phyloP scores from a whole-genome alignment of 2,888 invertebrate genomes.

The Helleia helle region DNA sequence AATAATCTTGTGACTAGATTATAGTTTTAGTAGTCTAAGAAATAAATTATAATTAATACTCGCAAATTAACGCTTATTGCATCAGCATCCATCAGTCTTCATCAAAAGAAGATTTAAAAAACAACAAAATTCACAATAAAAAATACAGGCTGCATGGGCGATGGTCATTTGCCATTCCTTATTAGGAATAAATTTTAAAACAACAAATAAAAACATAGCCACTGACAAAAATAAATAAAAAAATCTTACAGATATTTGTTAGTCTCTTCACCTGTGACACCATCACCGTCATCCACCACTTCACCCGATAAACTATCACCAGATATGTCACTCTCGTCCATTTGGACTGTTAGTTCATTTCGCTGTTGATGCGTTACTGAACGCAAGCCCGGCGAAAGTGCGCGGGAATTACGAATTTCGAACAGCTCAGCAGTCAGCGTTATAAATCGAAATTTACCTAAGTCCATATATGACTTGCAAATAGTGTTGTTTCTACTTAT shows the following conservation, averaged over 20 bases:
- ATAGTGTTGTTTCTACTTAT: conserved; percentile 2
- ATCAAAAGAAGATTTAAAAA: too few species aligned
- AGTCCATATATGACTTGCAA: conserved; percentile 16
- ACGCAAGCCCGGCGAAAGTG: conserved; percentile 33
- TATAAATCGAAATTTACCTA: conserved; percentile 22
- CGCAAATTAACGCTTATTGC: too few species aligned
- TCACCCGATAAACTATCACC: conserved; percentile 48
- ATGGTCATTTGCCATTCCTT: too few species aligned
- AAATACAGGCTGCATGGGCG: too few species aligned
- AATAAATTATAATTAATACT: too few species aligned
- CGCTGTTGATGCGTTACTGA: conserved; percentile 37
- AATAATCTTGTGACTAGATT: too few species aligned
- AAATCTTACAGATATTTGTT: conserved; percentile 20
- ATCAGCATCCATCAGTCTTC: too few species aligned
- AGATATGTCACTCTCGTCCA: conserved; percentile 33
- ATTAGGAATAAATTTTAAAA: too few species aligned
- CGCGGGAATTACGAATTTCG: conserved; percentile 25
- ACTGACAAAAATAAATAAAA: conserved; percentile 15
- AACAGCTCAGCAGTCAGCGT: conserved; percentile 25
- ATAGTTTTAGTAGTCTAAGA: too few species aligned
- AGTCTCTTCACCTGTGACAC: conserved; percentile 15
- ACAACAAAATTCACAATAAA: too few species aligned
- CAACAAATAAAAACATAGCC: too few species aligned
- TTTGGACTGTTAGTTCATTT: conserved; percentile 10
- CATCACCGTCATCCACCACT: conserved; percentile 25